Base-by-base conservation (phyloP, 2,888 invertebrate species). In the Apodemia mormo region DNA sequence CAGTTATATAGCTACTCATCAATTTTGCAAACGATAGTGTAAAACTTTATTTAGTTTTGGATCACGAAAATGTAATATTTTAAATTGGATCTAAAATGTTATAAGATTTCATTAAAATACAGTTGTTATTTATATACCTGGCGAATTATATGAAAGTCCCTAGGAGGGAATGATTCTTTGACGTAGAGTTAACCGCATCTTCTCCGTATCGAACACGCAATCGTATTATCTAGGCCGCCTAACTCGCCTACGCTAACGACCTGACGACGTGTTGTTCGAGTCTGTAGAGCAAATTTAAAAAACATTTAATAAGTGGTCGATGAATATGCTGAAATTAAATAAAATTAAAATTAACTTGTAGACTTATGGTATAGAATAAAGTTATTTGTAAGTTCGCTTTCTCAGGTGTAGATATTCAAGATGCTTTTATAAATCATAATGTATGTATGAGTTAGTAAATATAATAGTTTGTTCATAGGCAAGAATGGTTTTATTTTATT, bases 251-350 rank as follows among this genome's bases (percentile, higher is more conserved):
- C 61, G 33, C 61, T 64, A 64, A 64, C 61, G 61, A 64, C 61
- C 61, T 64, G 61, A 64, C 37, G 61, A 64, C 33, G 14, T 33
- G 61, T 14, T 33, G 61, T 33, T 64, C 61, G 61, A 64, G 61
- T 64, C 61, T 64, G 61, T 64, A 64, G 61, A 64, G 64, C 64
- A 64, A 64, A 64, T 64, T 33, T 64, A 33, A 64, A 64, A 54
- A 64, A 64, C 37, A 64, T 37, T 64, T 64, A 64, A 37, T 64
- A 64, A 37, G 37, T 64, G 64, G 64, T 64, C 33, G 33, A 30
- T 64, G 14, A 33, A 64, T 14, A 33, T 64, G 14, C 64, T 64
- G 64, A 64, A 64, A 64, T 33, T 37, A 64, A 64, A 58, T 58
- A 30, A 2, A 37, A 64, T 64, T 37, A 64, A 7, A 64, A 14